Base-by-base conservation (phyloP, 2,888 invertebrate genomes). In the Eristalis pertinax region DNA sequence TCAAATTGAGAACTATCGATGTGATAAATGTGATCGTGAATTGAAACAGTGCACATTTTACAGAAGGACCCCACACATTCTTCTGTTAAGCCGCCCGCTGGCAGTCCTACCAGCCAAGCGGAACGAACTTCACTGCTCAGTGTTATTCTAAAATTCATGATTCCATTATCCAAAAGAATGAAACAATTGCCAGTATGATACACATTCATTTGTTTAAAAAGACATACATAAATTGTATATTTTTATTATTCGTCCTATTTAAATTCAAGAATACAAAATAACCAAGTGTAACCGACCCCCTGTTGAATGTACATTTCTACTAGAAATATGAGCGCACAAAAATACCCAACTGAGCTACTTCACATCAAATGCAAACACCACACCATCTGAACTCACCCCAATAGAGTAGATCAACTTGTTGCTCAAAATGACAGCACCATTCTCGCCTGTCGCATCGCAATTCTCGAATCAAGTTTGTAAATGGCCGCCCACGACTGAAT, bases 381-480 rank as follows among this genome's bases (percentile, higher is more conserved):
- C 7, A 22, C 10, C 1, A 7, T 62, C 73, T 58, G 73, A 80
- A 80, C 73, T 4, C 67, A 73, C 15, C 72, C 67, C 5, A 7
- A 13, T 5, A n/a, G 13, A 41, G 29, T 78, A 65, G 70, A 70
- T 32, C 58, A 72, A 15, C 58, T 43, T 74, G 43, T 15, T 24
- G 58, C 60, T 24, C 78, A 79, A 79, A 79, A 4, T 80, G 79
- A 80, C 79, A 80, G 67, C 24, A 50, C 50, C 32, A 35, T 19
- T 8, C 24, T 19, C 26, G 26, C 60, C 65, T 62, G 41, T 73
- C 73, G 76, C 81, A 85, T 77, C 73, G 70, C 50, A 78, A 13
- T 78, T 68, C 62, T 75, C 22, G 77, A 86, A 87, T 79, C 83
- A 75, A 84, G 84, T 87, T 87, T 84, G 79, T 84, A 84, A 87